Conservation (phyloP, 1,140 invertebrate genomes). For the Drosophila chauvacae region DNA sequence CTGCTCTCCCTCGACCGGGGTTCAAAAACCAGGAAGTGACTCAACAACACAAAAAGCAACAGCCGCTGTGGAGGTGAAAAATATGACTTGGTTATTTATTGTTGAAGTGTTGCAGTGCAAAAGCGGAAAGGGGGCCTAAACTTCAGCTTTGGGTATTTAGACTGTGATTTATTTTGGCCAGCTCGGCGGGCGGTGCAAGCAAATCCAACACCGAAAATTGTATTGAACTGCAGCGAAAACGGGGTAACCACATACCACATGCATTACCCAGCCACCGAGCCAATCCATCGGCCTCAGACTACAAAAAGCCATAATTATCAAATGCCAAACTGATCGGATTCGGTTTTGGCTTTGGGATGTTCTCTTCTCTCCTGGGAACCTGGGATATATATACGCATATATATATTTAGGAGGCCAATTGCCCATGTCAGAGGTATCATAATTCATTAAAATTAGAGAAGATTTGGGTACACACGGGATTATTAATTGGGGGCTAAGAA, state of each 20-base stretch:
- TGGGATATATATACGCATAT: not conserved
- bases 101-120: constrained; percentile 82
- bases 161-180: constrained; percentile 76
- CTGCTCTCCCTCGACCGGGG: constrained; percentile 54
- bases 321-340: constrained; percentile 67
- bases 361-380: constrained; percentile 34
- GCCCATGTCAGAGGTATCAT: constrained; percentile 47
- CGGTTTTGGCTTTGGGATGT: constrained; percentile 4
- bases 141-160: constrained; percentile 80
- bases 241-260: constrained; percentile 38
- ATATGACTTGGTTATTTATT: constrained; percentile 83
- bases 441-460: constrained; percentile 41
- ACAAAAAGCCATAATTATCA: constrained; percentile 82
- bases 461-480: constrained; percentile 12
- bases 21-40: constrained; percentile 82
- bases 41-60: constrained; percentile 68
- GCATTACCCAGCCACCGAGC: constrained; percentile 16
- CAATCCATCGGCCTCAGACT: constrained; percentile 46
- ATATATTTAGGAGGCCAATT: constrained; percentile 23
- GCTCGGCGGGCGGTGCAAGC: constrained; percentile 68
- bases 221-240: constrained; percentile 33
- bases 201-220: constrained; percentile 36
- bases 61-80: constrained; percentile 63
- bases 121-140: constrained; percentile 65
- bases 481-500: constrained; percentile 36